Evolutionary conservation across 1,140 invertebrate species (phyloP).

Genomic region (Aphaenogaster ashmeadi): DNA sequence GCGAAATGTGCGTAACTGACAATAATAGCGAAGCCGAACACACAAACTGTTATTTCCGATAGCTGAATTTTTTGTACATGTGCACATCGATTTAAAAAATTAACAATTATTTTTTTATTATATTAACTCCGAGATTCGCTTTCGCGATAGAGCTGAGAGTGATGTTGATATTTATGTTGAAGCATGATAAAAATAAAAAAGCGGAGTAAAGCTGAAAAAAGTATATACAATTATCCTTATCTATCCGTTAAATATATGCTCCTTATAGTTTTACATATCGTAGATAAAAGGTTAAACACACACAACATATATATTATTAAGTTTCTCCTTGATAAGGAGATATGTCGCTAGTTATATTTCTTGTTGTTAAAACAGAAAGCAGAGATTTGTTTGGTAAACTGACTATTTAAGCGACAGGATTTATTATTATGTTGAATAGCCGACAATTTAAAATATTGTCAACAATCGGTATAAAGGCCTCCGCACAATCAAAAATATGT

Average conservation of each 20-base stretch:
- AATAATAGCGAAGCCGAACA: not conserved
- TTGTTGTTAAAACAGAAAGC: not conserved
- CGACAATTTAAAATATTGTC: not conserved
- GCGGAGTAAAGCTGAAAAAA: not conserved
- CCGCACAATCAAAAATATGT: too few relatives aligned
- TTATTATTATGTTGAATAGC: not conserved
- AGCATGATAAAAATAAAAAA: conserved; percentile 13
- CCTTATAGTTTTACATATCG: not conserved
- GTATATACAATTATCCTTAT: conserved; percentile 14
- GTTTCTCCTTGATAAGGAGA: not conserved
- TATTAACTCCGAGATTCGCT: not conserved
- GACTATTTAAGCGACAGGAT: not conserved
- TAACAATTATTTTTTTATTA: not conserved
- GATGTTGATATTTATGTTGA: conserved; percentile 14
- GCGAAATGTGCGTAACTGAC: not conserved
- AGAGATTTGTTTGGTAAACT: not conserved
- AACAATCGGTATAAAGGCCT: not conserved
- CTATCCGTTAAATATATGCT: conserved; percentile 11
- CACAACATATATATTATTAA: not conserved
- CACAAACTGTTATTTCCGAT: not conserved
- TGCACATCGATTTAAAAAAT: not conserved
- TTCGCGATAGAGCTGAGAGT: not conserved
- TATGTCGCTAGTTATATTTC: not conserved
- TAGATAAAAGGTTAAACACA: conserved; percentile 3
- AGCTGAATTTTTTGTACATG: not conserved